Conservation (phyloP, 2,797 vertebrate species). For the Allobates femoralis region DNA sequence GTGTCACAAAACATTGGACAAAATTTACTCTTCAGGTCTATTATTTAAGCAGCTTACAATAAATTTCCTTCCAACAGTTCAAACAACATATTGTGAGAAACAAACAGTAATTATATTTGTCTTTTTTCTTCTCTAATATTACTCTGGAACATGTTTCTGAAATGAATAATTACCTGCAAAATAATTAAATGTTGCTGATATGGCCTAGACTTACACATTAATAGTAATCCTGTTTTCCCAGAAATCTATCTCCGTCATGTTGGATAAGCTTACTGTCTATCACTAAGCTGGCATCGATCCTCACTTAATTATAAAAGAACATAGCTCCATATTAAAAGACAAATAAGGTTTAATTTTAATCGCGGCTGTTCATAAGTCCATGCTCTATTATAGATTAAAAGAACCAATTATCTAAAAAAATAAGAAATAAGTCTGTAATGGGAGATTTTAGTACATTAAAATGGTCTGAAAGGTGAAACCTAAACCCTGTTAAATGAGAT, state of each 20-base stretch:
- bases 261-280: constrained; percentile 86
- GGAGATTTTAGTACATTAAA: constrained; percentile 17
- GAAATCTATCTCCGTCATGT: constrained; percentile 92
- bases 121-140: constrained; percentile 70
- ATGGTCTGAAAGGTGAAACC: constrained; percentile 14
- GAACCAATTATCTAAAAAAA: constrained; percentile 30
- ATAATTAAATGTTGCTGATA: constrained; percentile 83
- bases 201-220: constrained; percentile 81
- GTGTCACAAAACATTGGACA: constrained; percentile 47
- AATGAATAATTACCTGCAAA: constrained; percentile 81
- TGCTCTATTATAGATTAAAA: constrained; percentile 70
- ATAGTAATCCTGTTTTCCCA: constrained; percentile 82
- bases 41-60: constrained; percentile 75
- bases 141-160: constrained; percentile 73
- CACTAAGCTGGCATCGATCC: constrained; percentile 79
- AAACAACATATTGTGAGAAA: constrained; percentile 71
- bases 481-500: neutral
- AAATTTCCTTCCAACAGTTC: constrained; percentile 67
- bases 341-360: constrained; percentile 82
- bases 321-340: constrained; percentile 77
- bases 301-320: constrained; percentile 78
- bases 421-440: constrained; percentile 6
- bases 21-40: constrained; percentile 68
- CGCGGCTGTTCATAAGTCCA: constrained; percentile 71
- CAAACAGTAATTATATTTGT: constrained; percentile 72